Conservation (phyloP, 2,113 vertebrate species). For the Callipepla californica region DNA sequence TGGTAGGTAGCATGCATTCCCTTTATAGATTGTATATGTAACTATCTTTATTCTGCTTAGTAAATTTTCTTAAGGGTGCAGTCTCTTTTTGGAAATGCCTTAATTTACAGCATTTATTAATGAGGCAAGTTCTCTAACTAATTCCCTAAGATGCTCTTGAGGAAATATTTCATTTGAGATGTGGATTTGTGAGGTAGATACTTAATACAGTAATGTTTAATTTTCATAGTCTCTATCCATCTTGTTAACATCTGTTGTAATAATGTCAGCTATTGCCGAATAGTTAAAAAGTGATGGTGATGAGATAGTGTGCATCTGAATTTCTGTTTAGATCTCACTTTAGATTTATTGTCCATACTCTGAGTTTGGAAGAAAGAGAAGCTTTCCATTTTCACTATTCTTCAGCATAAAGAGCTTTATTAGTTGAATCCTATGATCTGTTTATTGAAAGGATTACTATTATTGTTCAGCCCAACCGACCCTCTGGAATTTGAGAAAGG, state of each 20-base stretch:
- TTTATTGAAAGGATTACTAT: constrained; percentile 35
- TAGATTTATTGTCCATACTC: constrained; percentile 1
- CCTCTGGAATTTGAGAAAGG: constrained; percentile 36
- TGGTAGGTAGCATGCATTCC: no score
- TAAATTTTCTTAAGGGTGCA: neutral
- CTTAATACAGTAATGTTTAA: constrained; percentile 34
- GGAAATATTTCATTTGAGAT: constrained; percentile 20
- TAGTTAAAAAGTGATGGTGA: constrained; percentile 11
- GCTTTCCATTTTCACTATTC: constrained; percentile 39
- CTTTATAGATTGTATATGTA: neutral
- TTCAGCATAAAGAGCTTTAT: constrained; percentile 4
- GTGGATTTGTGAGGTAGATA: neutral
- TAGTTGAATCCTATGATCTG: constrained; percentile 12
- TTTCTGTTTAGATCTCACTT: constrained; percentile 26
- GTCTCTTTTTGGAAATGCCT: neutral
- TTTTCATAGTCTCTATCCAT: constrained; percentile 27
- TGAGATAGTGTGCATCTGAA: neutral
- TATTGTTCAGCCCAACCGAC: neutral
- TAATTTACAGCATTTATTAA: neutral
- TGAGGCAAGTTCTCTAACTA: neutral
- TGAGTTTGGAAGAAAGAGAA: neutral
- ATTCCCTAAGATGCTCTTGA: neutral
- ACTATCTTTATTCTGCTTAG: neutral
- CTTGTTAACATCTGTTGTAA: constrained; percentile 55
- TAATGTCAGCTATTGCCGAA: constrained; percentile 27